These are phyloP conservation scores for Paramormyrops kingsleyae DNA, from an alignment of 2,113 vertebrate genomes.

Conservation along the genomic window DNA sequence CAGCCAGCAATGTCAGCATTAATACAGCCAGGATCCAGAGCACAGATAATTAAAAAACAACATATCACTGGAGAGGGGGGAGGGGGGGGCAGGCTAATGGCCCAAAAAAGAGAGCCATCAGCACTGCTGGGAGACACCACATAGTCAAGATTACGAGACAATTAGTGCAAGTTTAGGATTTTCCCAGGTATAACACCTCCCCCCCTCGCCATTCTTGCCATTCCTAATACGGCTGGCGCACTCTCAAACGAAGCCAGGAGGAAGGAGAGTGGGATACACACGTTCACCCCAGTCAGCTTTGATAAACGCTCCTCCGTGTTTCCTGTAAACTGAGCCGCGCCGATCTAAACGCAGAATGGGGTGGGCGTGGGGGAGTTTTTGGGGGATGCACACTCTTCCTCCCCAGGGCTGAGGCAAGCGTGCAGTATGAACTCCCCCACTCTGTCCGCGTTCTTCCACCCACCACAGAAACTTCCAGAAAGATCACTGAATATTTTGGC, in stretches of 20 bases:
- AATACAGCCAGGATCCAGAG: conserved; percentile 50
- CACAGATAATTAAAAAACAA: conserved; percentile 74
- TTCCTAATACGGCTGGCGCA: neutral
- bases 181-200: neutral
- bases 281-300: neutral
- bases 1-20: conserved; percentile 61
- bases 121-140: conserved; percentile 62
- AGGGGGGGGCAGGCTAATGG: conserved; percentile 61
- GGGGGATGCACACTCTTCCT: neutral
- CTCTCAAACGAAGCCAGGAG: neutral
- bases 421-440: neutral
- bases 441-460: neutral
- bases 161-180: conserved; percentile 25
- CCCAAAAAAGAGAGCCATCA: conserved; percentile 62
- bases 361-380: too few relatives aligned
- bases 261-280: neutral
- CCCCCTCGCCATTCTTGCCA: neutral
- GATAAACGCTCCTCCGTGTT: neutral
- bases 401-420: neutral
- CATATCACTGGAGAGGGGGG: conserved; percentile 65
- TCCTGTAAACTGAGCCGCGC: neutral
- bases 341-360: neutral
- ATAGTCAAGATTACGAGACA: conserved; percentile 34
- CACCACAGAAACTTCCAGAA: neutral
- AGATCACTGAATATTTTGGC: neutral